Conservation (phyloP, 2,113 vertebrate species). For the Craseonycteris thonglongyai region DNA sequence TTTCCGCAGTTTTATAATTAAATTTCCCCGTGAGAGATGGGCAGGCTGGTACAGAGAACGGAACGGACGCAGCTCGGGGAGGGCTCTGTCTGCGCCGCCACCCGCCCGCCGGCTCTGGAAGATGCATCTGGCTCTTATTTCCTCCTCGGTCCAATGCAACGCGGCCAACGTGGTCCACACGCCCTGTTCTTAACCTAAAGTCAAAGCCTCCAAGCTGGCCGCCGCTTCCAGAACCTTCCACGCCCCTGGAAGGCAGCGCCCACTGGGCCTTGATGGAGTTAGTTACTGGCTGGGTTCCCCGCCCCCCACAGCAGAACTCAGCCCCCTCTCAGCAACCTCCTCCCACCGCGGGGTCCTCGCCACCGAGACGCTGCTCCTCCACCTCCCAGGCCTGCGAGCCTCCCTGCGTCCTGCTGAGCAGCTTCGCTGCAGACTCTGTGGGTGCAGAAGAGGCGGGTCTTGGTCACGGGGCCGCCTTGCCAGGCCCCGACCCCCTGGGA, state of each 20-base stretch:
- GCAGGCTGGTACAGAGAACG: background rate
- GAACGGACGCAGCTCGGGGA: rapidly evolving
- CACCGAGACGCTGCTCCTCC: background rate
- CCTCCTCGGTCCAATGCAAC: rapidly evolving
- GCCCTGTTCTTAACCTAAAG: background rate
- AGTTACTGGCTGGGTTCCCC: background rate
- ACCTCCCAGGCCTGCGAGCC: constrained; percentile 43
- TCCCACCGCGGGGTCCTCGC: background rate
- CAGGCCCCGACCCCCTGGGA: constrained; percentile 42
- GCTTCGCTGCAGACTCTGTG: constrained; percentile 34
- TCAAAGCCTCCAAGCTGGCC: background rate
- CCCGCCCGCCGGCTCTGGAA: background rate
- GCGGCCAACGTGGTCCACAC: rapidly evolving
- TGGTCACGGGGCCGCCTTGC: constrained; percentile 23
- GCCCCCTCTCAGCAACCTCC: constrained; percentile 1
- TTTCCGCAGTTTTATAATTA: constrained; percentile 53
- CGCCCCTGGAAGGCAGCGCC: background rate
- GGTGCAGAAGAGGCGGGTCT: background rate
- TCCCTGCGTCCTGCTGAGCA: constrained; percentile 54
- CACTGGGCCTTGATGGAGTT: too few relatives aligned
- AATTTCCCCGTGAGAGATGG: constrained; percentile 16
- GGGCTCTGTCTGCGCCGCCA: too few relatives aligned
- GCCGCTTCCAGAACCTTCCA: constrained; percentile 2
- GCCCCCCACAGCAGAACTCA: background rate
- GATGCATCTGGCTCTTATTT: rapidly evolving